Evolutionary conservation across 1,140 invertebrate genomes (phyloP), one percentile per base, ranked within the genome.

Genomic region (Chymomyza costata): DNA sequence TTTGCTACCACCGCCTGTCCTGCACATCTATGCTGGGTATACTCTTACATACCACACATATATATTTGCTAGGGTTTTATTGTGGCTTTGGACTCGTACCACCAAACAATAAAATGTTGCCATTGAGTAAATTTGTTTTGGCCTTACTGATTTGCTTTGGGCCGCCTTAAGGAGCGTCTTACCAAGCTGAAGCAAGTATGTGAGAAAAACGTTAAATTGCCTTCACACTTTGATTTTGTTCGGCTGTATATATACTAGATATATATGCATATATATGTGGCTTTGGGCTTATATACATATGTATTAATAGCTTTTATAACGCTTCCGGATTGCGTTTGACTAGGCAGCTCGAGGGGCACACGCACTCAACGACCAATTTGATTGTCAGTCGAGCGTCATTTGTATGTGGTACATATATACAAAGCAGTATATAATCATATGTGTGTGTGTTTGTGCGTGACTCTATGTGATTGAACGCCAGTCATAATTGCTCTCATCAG

Each of bases 271-370:
- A 21, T 55, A 21, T 52, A 7, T n/a, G 54, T 49, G 30, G 18
- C 19, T 2, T n/a, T 40, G 37, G 45, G 35, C 19, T 25, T 25
- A 25, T 25, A 8, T 25, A 25, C 8, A 8, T 25, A 43, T 74
- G 46, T 74, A 76, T 69, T 74, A 76, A 76, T 76, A 49, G 70
- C 70, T 69, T 76, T 76, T 76, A 76, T 65, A 74, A 76, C 67
- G 70, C 70, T 60, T 51, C 65, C 61, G 54, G 64, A 37, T 30
- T 38, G 59, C 28, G 51, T 58, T n/a, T 40, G 30, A 13, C 30
- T 16, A 18, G 17, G 1, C 45, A 15, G 31, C 37, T 50, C n/a
- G n/a, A n/a, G n/a, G 1, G 37, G 31, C 34, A 58, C 32, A 28
- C 53, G 54, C 51, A n/a, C 35, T 46, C 63, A 57, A 38, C 40